Evolutionary conservation across 2,888 invertebrate genomes (phyloP).

Genomic region (Oligia strigilis): DNA sequence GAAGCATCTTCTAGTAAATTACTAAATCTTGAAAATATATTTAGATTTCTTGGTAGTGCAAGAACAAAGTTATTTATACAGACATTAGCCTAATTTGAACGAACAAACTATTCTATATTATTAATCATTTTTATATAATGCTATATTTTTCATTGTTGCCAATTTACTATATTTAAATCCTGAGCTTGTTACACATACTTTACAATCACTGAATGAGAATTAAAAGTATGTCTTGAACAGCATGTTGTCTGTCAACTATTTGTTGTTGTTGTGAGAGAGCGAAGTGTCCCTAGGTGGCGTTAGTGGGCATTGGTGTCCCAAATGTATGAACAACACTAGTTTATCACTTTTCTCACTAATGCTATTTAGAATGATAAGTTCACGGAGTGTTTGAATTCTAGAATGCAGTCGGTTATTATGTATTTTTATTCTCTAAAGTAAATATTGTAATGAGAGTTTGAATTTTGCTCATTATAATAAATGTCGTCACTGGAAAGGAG

Average conservation of each 20-base stretch:
- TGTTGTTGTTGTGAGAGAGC: slow-evolving; percentile 41
- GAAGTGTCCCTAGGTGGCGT: slow-evolving; percentile 43
- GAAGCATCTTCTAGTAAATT: slow-evolving; percentile 27
- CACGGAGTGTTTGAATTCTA: slow-evolving; percentile 42
- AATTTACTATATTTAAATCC: slow-evolving; percentile 77
- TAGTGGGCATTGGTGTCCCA: slow-evolving; percentile 40
- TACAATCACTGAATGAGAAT: slow-evolving; percentile 50
- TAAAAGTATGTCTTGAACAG: slow-evolving; percentile 31
- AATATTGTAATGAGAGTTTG: slow-evolving; percentile 63
- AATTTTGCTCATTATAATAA: slow-evolving; percentile 71
- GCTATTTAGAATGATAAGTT: slow-evolving; percentile 36
- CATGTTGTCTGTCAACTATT: slow-evolving; percentile 55
- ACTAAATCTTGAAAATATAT: slow-evolving; percentile 23
- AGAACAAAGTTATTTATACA: slow-evolving; percentile 50
- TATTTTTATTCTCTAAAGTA: slow-evolving; percentile 63
- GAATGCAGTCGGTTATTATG: slow-evolving; percentile 48
- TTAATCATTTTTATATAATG: slow-evolving; percentile 70
- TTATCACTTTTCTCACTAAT: slow-evolving; percentile 42
- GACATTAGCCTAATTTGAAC: slow-evolving; percentile 65
- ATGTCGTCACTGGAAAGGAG: too few relatives aligned
- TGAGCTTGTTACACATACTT: slow-evolving; percentile 70
- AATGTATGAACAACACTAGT: slow-evolving; percentile 21
- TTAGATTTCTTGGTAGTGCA: slow-evolving; percentile 24
- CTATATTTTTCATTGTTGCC: slow-evolving; percentile 86
- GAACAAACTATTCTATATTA: slow-evolving; percentile 57